Evolutionary conservation across 2,888 invertebrate species (phyloP).

Genomic region (Drosophila algonquin): DNA sequence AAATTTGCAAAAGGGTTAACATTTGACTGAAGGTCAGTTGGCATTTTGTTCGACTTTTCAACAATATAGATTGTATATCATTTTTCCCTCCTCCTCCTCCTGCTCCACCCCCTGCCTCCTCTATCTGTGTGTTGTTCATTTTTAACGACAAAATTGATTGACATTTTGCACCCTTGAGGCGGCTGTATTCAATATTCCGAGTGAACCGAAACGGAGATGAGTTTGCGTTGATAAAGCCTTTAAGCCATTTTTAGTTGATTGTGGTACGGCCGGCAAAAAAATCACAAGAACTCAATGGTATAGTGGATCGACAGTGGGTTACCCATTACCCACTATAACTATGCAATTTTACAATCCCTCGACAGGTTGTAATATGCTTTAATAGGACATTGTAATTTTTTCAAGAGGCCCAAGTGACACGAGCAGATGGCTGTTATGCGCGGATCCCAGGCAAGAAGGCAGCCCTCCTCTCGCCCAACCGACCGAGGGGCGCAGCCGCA

Average conservation of each 20-base stretch:
- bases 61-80: conserved; percentile 65
- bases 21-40: conserved; percentile 74
- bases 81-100: conserved; percentile 42
- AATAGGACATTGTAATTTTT: no score
- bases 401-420: no score
- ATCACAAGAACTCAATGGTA: neutral
- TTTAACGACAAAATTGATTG: conserved; percentile 75
- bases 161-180: conserved; percentile 74
- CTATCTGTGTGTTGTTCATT: conserved; percentile 28
- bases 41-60: conserved; percentile 56
- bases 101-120: neutral
- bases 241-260: conserved; percentile 73
- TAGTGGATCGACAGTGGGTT: neutral
- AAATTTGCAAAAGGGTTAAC: conserved; percentile 73
- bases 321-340: neutral
- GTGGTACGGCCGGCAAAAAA: conserved; percentile 37
- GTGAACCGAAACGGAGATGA: conserved; percentile 53
- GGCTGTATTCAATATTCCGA: conserved; percentile 64
- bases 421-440: no score
- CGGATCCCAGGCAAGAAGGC: no score
- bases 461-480: no score
- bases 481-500: no score
- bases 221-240: conserved; percentile 66
- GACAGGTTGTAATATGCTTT: no score
- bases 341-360: no score